A percentile compares a stretch with the other conserved stretches of the same genome.
phyloP scores from a whole-genome alignment of 2,113 vertebrate genomes.

The Hyperopisus bebe region DNA sequence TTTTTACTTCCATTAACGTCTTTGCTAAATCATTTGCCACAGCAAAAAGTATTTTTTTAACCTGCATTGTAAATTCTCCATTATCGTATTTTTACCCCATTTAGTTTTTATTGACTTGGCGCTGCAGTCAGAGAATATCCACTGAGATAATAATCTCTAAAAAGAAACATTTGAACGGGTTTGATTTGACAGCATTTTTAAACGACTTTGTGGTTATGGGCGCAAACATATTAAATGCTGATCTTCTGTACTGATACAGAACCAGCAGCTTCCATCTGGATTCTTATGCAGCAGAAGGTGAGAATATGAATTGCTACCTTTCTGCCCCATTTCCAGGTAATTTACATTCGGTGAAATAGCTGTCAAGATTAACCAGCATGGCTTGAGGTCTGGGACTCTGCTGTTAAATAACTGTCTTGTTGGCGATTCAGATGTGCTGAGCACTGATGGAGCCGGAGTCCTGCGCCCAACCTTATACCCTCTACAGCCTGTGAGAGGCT shows the following conservation, averaged over 20 bases:
- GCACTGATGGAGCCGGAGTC: not conserved
- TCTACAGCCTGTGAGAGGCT: not conserved
- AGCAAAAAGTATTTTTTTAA: not conserved
- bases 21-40: not conserved
- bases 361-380: not conserved
- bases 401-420: not conserved
- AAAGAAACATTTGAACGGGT: not conserved
- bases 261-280: not conserved
- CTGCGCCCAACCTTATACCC: not conserved
- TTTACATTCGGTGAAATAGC: not conserved
- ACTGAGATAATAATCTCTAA: not conserved
- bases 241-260: not conserved
- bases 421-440: not conserved
- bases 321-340: not conserved
- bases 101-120: not conserved
- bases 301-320: not conserved
- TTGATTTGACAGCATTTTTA: not conserved
- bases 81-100: not conserved
- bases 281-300: not conserved
- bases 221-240: not conserved
- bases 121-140: not conserved
- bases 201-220: not conserved
- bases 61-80: not conserved
- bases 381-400: not conserved
- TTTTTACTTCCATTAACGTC: not conserved